phyloP scores from a whole-genome alignment of 2,113 vertebrate species.

The Crocuta crocuta region DNA sequence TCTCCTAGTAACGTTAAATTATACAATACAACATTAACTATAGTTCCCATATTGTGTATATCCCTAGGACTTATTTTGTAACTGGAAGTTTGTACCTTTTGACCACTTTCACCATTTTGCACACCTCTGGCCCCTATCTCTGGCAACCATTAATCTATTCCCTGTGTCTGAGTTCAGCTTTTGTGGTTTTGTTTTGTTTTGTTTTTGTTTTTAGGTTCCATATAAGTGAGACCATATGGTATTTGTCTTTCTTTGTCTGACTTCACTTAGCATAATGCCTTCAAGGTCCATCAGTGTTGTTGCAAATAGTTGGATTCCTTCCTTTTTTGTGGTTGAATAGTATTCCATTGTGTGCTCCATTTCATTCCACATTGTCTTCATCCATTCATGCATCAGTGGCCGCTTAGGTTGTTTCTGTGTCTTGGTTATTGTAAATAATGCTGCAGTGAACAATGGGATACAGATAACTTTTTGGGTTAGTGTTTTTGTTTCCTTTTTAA shows the following conservation, averaged over 20 bases:
- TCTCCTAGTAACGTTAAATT: not conserved
- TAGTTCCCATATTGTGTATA: not conserved
- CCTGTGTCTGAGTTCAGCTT: not conserved
- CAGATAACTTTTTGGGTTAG: not conserved
- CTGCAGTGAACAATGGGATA: not conserved
- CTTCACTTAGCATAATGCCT: not conserved
- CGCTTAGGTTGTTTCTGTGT: not conserved
- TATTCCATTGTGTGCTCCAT: not conserved
- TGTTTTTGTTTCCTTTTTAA: not conserved
- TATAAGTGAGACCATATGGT: not conserved
- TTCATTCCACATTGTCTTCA: not conserved
- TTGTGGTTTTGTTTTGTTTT: not conserved
- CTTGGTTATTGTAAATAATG: not conserved
- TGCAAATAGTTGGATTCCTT: not conserved
- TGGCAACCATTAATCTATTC: not conserved
- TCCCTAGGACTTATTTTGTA: not conserved
- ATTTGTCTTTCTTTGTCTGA: not conserved
- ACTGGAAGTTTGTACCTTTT: not conserved
- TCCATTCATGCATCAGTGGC: not conserved
- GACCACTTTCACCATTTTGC: not conserved
- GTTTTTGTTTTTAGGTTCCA: not conserved
- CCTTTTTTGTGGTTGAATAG: not conserved
- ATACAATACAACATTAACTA: not conserved
- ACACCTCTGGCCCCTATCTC: not conserved
- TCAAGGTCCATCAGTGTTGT: not conserved